phyloP scores from a whole-genome alignment of 2,797 vertebrate species.

The Enteromius fasciolatus region DNA sequence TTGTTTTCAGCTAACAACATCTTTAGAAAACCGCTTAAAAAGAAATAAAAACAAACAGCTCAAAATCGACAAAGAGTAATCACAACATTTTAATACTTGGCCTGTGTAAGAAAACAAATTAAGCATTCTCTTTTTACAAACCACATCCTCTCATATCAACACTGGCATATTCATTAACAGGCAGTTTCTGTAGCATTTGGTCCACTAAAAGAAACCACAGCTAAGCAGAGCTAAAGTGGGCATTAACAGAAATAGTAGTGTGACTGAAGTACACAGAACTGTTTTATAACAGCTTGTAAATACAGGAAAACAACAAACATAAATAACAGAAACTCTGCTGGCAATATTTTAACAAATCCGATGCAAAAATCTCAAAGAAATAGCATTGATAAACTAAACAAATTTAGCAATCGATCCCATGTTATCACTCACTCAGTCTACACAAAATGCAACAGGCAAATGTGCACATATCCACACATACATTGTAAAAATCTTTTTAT shows the following conservation, averaged over 20 bases:
- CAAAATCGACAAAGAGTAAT: background rate
- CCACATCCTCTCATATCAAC: slow-evolving; percentile 74
- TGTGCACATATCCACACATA: slow-evolving; percentile 55
- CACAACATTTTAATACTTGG: slow-evolving; percentile 17
- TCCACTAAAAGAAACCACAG: slow-evolving; percentile 71
- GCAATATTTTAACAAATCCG: background rate
- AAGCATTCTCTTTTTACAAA: slow-evolving; percentile 66
- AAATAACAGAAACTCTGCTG: slow-evolving; percentile 13
- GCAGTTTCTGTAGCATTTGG: slow-evolving; percentile 75
- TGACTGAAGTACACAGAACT: slow-evolving; percentile 4
- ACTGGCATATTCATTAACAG: slow-evolving; percentile 57
- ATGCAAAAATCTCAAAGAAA: background rate
- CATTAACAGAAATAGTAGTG: background rate
- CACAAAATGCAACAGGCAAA: slow-evolving; percentile 1
- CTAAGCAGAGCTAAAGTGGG: slow-evolving; percentile 59
- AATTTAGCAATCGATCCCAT: background rate
- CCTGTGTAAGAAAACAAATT: slow-evolving; percentile 6
- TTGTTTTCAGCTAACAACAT: background rate
- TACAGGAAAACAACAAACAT: slow-evolving; percentile 12
- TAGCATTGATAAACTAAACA: background rate
- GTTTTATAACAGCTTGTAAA: slow-evolving; percentile 9
- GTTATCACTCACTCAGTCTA: background rate
- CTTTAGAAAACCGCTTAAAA: background rate
- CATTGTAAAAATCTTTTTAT: slow-evolving; percentile 52
- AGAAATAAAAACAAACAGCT: background rate